Conservation (phyloP, 2,113 vertebrate species). For the Echinops telfairi region DNA sequence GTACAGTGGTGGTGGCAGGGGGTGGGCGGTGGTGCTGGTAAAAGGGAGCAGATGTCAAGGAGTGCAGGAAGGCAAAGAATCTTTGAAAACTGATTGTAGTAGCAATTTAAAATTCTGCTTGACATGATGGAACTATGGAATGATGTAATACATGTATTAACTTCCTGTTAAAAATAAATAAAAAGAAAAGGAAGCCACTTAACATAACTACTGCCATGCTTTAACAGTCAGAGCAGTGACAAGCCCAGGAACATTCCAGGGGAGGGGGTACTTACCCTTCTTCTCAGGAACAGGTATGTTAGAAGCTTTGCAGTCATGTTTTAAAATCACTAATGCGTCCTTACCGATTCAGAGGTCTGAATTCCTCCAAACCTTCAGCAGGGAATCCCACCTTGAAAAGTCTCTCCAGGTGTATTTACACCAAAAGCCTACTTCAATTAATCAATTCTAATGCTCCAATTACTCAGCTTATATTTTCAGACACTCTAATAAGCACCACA, state of each 20-base stretch:
- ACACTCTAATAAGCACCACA: slow-evolving; percentile 79
- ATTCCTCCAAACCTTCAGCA: slow-evolving; percentile 52
- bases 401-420: slow-evolving; percentile 84
- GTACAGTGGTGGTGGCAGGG: too few relatives aligned
- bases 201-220: neutral
- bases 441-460: slow-evolving; percentile 83
- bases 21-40: too few relatives aligned
- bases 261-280: neutral
- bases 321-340: neutral
- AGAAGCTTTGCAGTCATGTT: neutral
- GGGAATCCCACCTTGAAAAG: slow-evolving; percentile 73
- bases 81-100: too few relatives aligned
- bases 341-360: neutral
- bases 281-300: neutral
- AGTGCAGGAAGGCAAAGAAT: too few relatives aligned
- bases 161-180: too few relatives aligned
- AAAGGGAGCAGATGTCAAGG: too few relatives aligned
- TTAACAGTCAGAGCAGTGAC: neutral
- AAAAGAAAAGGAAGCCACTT: neutral
- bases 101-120: too few relatives aligned
- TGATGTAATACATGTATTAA: too few relatives aligned
- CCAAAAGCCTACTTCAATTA: slow-evolving; percentile 84
- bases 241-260: neutral
- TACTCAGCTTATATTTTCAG: slow-evolving; percentile 83
- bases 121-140: too few relatives aligned